Evolutionary conservation across 2,113 vertebrate genomes (phyloP).

Genomic region (Heptranchias perlo): DNA sequence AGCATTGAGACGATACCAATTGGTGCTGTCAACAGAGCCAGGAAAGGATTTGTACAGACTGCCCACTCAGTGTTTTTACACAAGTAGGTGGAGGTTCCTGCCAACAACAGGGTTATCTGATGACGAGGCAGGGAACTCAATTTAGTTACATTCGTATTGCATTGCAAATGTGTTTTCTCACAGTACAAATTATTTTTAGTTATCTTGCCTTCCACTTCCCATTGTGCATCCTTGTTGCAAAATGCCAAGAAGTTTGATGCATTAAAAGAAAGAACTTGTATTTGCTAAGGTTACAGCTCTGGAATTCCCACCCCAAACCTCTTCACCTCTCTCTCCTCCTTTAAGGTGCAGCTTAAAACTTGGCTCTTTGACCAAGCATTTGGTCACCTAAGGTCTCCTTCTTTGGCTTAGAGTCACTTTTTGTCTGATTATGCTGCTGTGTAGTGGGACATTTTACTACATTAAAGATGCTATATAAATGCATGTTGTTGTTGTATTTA

Average conservation of each 20-base stretch:
- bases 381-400: neutral
- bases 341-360: neutral
- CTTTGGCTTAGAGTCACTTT: neutral
- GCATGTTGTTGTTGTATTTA: neutral
- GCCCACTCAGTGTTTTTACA: neutral
- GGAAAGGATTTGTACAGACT: neutral
- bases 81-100: neutral
- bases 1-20: neutral
- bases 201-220: neutral
- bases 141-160: neutral
- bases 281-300: neutral
- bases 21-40: neutral
- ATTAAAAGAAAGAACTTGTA: neutral
- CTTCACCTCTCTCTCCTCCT: neutral
- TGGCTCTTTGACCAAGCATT: neutral
- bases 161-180: neutral
- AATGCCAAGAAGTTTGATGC: neutral
- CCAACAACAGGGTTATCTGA: neutral
- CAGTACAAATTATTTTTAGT: neutral
- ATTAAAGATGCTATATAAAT: neutral
- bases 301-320: neutral
- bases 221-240: neutral
- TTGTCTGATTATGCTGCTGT: neutral
- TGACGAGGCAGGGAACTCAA: neutral
- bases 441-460: neutral